Conservation (phyloP, 2,888 invertebrate species). For the Rhimphoctona megacephalus region DNA sequence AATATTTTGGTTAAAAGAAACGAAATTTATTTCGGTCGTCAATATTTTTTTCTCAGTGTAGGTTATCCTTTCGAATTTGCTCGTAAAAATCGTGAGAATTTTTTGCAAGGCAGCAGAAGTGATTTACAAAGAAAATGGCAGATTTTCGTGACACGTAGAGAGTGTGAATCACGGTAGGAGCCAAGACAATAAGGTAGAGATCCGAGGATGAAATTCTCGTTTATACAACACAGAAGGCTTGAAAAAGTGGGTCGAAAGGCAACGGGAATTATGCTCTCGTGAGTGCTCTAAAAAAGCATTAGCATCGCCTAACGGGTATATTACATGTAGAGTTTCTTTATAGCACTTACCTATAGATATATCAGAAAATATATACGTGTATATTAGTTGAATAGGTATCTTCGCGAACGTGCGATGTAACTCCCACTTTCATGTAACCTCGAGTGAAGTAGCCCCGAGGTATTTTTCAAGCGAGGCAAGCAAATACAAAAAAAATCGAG, state of each 20-base stretch:
- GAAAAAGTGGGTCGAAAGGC: slow-evolving; percentile 64
- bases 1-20: too few species aligned
- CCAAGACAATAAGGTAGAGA: slow-evolving; percentile 26
- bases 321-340: slow-evolving; percentile 33
- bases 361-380: not conserved
- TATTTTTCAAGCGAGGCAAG: not conserved
- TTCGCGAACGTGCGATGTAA: slow-evolving; percentile 22
- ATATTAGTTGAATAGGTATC: slow-evolving; percentile 4
- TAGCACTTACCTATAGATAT: not conserved
- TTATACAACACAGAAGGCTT: slow-evolving; percentile 31
- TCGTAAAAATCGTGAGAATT: not conserved
- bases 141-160: not conserved
- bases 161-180: slow-evolving; percentile 29
- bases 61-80: not conserved
- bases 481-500: slow-evolving; percentile 5
- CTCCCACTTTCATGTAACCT: not conserved
- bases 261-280: slow-evolving; percentile 31
- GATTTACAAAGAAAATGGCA: not conserved
- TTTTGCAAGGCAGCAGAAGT: not conserved
- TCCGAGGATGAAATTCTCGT: slow-evolving; percentile 36
- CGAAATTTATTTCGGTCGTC: too few species aligned
- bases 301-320: slow-evolving; percentile 27
- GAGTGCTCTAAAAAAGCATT: slow-evolving; percentile 57
- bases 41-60: too few species aligned
- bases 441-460: not conserved